phyloP scores from a whole-genome alignment of 2,888 invertebrate genomes.

The Heteromurus nitidus region DNA sequence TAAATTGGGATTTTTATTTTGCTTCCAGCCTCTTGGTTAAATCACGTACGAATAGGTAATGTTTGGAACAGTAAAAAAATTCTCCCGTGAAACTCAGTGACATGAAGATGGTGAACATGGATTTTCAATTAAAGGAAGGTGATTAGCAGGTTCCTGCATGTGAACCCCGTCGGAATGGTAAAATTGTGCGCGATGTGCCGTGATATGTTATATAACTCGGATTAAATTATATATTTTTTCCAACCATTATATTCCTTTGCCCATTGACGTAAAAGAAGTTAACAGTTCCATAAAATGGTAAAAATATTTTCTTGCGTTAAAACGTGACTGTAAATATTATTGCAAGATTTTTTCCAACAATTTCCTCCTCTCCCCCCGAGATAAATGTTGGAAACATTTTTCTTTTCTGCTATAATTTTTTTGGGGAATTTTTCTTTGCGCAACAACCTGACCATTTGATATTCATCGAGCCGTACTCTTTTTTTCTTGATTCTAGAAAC shows the following conservation, averaged over 20 bases:
- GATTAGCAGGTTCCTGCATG: slow-evolving; percentile 6
- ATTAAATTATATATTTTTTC: slow-evolving; percentile 12
- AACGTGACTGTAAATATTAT: no score
- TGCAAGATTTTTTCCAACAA: no score
- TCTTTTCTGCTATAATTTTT: no score
- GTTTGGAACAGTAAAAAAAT: slow-evolving; percentile 7
- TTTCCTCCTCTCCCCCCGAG: no score
- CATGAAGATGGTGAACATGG: not conserved
- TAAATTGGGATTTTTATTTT: not conserved
- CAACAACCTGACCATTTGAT: not conserved
- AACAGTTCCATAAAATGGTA: slow-evolving; percentile 3
- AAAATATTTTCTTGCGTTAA: not conserved
- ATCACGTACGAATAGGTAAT: slow-evolving; percentile 4
- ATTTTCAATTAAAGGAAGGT: not conserved
- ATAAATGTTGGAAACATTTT: no score
- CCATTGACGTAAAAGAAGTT: no score
- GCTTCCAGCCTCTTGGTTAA: not conserved
- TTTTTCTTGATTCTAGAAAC: not conserved
- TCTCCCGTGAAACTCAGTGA: not conserved
- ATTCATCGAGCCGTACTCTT: not conserved
- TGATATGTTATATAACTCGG: not conserved
- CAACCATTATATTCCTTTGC: no score
- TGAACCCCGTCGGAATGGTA: not conserved
- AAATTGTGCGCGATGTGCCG: no score
- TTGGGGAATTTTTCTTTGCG: no score